Evolutionary conservation across 2,113 vertebrate genomes (phyloP), one percentile per base, ranked within the genome.

Genomic region (Engystomops pustulosus): DNA sequence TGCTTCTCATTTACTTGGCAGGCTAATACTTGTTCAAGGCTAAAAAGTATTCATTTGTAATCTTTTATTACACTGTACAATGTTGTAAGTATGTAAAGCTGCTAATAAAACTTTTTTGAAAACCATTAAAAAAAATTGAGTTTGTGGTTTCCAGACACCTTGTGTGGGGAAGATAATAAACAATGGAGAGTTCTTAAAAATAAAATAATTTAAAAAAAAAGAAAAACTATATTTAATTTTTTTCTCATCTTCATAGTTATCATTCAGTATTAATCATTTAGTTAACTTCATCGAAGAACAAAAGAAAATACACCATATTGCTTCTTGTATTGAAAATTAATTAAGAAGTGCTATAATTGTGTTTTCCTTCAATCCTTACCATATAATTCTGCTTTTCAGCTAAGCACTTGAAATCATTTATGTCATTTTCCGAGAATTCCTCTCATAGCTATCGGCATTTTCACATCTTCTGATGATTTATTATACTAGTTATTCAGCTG

Each of bases 401-500:
- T 85, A 70, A 85, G 83, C 62, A 78, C 34, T 78, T 85, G 34
- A 85, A 79, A 79, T 85, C 62, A 68, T 85, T 84, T 74, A 85
- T 85, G 83, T 85, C 83, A 85, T 79, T 85, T 78, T 68, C n/a
- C 78, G 62, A 85, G 27, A 55, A 58, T 69, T 70, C 60, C 45
- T 69, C 75, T 68, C 49, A 70, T 85, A 85, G 74, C 83, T 85
- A 32, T 45, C 27, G 83, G 83, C 83, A 85, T 69, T 85, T 85
- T 85, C 77, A 79, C 75, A 85, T 85, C 83, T 45, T 85, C 83
- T 79, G 83, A 78, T 85, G 83, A 85, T 85, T 85, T 85, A 85
- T 85, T 85, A 85, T 85, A 79, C 75, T 85, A 79, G 74, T 85
- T 85, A 85, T 70, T 85, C 83, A 85, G 83, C 83, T 85, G 65